Conservation (phyloP, 37 sponge, comb jelly and placozoan genomes). For the Tethya wilhelma region DNA sequence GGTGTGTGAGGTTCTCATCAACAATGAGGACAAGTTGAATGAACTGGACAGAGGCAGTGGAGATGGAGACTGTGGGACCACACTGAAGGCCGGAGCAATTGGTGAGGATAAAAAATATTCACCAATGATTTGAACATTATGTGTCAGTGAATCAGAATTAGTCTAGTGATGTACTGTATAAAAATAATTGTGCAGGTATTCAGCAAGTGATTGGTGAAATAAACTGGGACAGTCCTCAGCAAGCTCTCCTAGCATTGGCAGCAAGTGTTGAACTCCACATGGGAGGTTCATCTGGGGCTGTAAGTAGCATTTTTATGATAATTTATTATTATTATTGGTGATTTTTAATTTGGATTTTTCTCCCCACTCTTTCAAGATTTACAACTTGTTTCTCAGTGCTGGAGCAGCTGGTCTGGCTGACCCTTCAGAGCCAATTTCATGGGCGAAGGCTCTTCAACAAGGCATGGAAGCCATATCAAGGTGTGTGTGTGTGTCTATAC, state of each 20-base stretch:
- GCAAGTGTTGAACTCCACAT: slow-evolving; percentile 43
- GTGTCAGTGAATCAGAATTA: too few species aligned
- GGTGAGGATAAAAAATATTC: too few species aligned
- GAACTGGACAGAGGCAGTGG: slow-evolving; percentile 90
- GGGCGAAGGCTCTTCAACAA: slow-evolving; percentile 44
- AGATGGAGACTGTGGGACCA: slow-evolving; percentile 96
- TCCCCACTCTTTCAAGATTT: slow-evolving; percentile 43
- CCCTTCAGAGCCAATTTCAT: slow-evolving; percentile 19
- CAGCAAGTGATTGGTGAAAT: slow-evolving; percentile 5
- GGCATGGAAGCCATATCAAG: slow-evolving; percentile 65
- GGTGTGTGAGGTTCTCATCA: slow-evolving; percentile 55
- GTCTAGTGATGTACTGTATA: too few species aligned
- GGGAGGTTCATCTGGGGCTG: slow-evolving; percentile 92
- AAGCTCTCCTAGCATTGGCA: slow-evolving; percentile 64
- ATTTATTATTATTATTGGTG: not conserved
- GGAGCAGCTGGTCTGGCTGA: slow-evolving; percentile 25
- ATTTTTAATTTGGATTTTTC: not conserved
- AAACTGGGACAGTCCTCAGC: slow-evolving; percentile 63
- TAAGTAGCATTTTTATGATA: slow-evolving; percentile 12
- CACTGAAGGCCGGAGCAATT: slow-evolving; percentile 64
- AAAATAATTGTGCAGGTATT: slow-evolving; percentile 33
- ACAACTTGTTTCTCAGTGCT: slow-evolving; percentile 64
- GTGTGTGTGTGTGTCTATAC: slow-evolving; percentile 20
- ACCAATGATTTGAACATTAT: too few species aligned
- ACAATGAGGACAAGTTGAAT: slow-evolving; percentile 70